These are phyloP conservation scores for Ypsolopha sequella DNA, from an alignment of 2,888 invertebrate species.

Conservation along the genomic window DNA sequence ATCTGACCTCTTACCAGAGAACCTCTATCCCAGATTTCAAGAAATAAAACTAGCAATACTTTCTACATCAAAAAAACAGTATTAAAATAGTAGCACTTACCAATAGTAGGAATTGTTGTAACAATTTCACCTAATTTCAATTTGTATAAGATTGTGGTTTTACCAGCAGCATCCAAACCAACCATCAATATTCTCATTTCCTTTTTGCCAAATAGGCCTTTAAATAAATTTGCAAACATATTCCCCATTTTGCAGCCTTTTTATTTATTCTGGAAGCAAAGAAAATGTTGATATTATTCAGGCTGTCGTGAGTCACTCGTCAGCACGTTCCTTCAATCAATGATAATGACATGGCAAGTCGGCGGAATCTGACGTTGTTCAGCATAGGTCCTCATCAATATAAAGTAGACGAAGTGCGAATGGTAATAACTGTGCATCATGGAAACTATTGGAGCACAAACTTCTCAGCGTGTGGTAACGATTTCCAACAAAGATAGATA, in stretches of 20 bases:
- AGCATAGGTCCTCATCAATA: background rate
- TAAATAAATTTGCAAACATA: constrained; percentile 97
- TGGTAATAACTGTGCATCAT: no score
- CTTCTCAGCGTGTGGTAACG: constrained; percentile 6
- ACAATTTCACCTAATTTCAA: constrained; percentile 99
- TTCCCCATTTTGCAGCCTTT: constrained; percentile 91
- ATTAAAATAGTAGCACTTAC: constrained; percentile 74
- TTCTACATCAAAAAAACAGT: constrained; percentile 9
- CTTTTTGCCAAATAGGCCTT: constrained; percentile 99
- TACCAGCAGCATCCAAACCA: constrained; percentile 99
- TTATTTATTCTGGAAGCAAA: constrained; percentile 58
- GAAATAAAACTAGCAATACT: background rate
- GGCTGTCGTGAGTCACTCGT: constrained; percentile 55
- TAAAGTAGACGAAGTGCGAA: background rate
- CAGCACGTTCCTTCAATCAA: constrained; percentile 59
- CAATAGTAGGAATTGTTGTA: constrained; percentile 99
- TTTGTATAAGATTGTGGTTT: constrained; percentile 99
- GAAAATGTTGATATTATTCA: constrained; percentile 23
- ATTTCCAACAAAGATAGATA: constrained; percentile 43
- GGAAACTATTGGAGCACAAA: background rate
- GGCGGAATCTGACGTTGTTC: constrained; percentile 18
- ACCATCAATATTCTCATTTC: constrained; percentile 99
- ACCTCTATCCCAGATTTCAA: background rate
- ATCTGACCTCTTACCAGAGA: background rate
- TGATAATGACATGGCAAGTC: constrained; percentile 69